Percentiles rank a stretch among this genome's conserved stretches.
These are phyloP conservation scores for Centropus bengalensis DNA, from an alignment of 2,113 vertebrate species.

Conservation along the genomic window DNA sequence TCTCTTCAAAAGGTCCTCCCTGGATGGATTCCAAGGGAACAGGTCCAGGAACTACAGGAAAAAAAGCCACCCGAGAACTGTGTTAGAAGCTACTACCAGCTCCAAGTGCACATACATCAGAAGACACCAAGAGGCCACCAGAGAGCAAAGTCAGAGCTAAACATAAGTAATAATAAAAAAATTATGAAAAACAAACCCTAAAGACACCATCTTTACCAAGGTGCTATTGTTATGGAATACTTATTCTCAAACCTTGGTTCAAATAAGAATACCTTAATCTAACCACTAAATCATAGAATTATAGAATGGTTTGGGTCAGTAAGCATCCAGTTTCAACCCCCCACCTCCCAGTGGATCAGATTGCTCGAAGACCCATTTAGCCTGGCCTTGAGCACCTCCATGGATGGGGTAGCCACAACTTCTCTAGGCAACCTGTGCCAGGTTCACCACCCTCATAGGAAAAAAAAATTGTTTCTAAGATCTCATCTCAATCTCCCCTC, in stretches of 20 bases:
- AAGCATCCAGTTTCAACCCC: too few species aligned
- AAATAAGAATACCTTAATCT: neutral
- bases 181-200: neutral
- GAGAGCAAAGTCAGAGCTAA: neutral
- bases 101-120: neutral
- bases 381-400: too few species aligned
- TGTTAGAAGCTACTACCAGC: neutral
- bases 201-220: neutral
- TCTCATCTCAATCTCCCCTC: too few species aligned
- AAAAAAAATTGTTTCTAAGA: too few species aligned
- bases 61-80: neutral
- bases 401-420: too few species aligned
- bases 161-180: neutral
- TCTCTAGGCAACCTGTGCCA: too few species aligned
- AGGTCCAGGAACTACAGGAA: conserved; percentile 85
- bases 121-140: neutral
- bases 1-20: conserved; percentile 95
- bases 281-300: neutral
- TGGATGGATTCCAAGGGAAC: conserved; percentile 94
- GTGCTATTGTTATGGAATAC: neutral
- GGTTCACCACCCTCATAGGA: too few species aligned
- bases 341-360: too few species aligned
- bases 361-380: too few species aligned
- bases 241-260: neutral
- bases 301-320: too few species aligned